Base-by-base conservation (phyloP, 2,888 invertebrate species). In the Sclerodermus sp. region DNA sequence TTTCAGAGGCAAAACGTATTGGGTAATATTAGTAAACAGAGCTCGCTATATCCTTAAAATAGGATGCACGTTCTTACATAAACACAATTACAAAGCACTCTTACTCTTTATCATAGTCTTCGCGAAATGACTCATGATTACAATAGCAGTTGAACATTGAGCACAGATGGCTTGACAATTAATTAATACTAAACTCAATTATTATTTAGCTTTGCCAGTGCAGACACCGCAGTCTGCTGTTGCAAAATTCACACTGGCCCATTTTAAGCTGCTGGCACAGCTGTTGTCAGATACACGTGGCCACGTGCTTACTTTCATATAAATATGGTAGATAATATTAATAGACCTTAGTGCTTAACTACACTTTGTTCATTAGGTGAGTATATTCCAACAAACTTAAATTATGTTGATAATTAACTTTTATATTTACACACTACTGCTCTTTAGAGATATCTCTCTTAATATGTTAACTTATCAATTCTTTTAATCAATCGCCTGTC, bases 261-360 rank as follows among this genome's bases (percentile, higher is more conserved):
- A 66, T 63, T 68, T 70, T 61, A 57, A 67, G 67, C 57, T 58
- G 53, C 57, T 57, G 53, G 47, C 55, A 46, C 51, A 59, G 57
- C 58, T 57, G 58, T 55, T 49, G 51, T 47, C 45, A 48, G 42
- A 48, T 47, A 52, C 42, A 30, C 23, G 39, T 55, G 8, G 14
- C 10, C 23, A 43, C 14, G 10, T 45, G 30, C 15, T 45, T 15
- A 34, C n/a, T 34, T 34, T 13, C 34, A n/a, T 30, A 30, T 43
- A 40, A 47, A 49, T 53, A 36, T 14, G 45, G 39, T 29, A 39
- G 31, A 51, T 47, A 55, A 49, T 38, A 38, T 38, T 38, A 38
- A 38, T 38, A 38, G 38, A 38, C 23, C 23, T 5, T 23, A 8
- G 23, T 23, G 23, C 23, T 8, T 23, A 23, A 23, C 23, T 23